A percentile compares a stretch with the other conserved stretches of the same genome.
Conservation (phyloP, 2,888 invertebrate genomes). For the Volucella inanis region DNA sequence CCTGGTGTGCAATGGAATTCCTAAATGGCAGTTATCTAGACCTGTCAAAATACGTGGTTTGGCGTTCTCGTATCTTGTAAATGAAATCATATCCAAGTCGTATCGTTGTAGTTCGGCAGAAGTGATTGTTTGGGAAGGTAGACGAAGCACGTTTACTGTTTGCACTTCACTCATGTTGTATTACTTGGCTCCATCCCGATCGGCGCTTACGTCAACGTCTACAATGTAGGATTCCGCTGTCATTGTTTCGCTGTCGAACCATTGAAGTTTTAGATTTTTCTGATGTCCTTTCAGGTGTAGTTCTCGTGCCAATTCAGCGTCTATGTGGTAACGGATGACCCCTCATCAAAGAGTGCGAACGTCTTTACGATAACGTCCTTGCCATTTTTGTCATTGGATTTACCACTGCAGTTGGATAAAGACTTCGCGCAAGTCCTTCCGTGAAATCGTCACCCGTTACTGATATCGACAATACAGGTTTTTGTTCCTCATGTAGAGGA, state of each 20-base stretch:
- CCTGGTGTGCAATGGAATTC: neutral
- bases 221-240: neutral
- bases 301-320: constrained; percentile 30
- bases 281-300: constrained; percentile 43
- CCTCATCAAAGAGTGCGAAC: constrained; percentile 50
- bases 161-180: neutral
- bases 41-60: constrained; percentile 26
- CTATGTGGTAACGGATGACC: constrained; percentile 63
- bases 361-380: constrained; percentile 6
- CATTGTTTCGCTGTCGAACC: too few relatives aligned
- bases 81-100: too few relatives aligned
- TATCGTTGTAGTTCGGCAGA: neutral
- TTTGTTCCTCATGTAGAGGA: constrained; percentile 27
- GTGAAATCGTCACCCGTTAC: neutral
- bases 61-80: constrained; percentile 4
- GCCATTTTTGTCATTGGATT: constrained; percentile 8
- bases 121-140: constrained; percentile 5
- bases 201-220: constrained; percentile 22
- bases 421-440: neutral
- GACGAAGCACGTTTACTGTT: neutral
- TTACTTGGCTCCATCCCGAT: neutral
- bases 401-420: constrained; percentile 20
- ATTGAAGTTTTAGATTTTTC: constrained; percentile 48
- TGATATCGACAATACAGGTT: neutral
- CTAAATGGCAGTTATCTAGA: constrained; percentile 29